phyloP scores from a whole-genome alignment of 2,797 vertebrate genomes.

The Xyrichtys novacula region DNA sequence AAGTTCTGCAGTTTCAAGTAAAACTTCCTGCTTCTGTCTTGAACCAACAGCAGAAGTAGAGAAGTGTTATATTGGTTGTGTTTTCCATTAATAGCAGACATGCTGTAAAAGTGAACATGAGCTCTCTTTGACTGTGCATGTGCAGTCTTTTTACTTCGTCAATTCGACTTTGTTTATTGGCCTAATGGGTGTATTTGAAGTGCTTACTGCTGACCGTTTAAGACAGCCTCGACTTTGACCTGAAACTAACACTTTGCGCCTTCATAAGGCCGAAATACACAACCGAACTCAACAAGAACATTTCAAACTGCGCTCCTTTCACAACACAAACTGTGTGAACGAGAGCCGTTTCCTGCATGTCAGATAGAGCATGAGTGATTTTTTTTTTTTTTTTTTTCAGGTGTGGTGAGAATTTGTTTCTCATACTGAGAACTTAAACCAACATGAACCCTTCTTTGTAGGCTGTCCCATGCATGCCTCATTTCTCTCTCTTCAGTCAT shows the following conservation, averaged over 20 bases:
- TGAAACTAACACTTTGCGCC: not conserved
- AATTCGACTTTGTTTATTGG: too few species aligned
- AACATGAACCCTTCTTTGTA: not conserved
- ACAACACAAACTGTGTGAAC: too few species aligned
- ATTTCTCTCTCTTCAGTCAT: not conserved
- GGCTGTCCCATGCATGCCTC: not conserved
- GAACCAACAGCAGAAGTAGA: not conserved
- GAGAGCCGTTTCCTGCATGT: not conserved
- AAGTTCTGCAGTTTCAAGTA: constrained; percentile 25
- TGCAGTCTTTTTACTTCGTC: too few species aligned
- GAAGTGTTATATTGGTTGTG: not conserved
- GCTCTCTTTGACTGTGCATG: too few species aligned
- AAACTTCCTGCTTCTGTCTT: constrained; percentile 52
- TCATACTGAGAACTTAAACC: not conserved
- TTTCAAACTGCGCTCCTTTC: not conserved
- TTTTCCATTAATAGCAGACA: not conserved
- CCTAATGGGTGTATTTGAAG: too few species aligned
- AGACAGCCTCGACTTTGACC: too few species aligned
- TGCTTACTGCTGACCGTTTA: too few species aligned
- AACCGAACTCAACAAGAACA: too few species aligned
- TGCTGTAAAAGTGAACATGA: not conserved
- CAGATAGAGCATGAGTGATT: not conserved
- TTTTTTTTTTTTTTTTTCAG: too few species aligned
- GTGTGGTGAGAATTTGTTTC: not conserved
- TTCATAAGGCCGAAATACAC: not conserved